Evolutionary conservation across 2,797 vertebrate genomes (phyloP), one percentile per base, ranked within the genome.

Genomic region (Sebastolobus alascanus): DNA sequence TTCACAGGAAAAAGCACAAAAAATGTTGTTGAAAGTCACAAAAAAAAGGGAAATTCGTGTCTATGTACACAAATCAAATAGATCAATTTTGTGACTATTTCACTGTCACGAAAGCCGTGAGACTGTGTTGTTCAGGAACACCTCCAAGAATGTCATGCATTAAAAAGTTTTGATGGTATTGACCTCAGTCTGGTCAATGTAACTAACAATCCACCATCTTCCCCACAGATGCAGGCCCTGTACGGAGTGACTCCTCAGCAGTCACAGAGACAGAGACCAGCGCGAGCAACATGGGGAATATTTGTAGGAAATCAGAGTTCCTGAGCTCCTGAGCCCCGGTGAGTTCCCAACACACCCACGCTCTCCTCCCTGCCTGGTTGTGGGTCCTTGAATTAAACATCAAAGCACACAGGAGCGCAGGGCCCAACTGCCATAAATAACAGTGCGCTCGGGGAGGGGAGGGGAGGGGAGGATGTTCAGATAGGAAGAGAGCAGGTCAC

Each of bases 311-410:
- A 93, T 92, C 87, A 89, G 86, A 94, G 90, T 92, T 92, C 85
- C 90, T 92, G 91, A 89, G 90, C 90, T 93, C 87, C 81, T 2
- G 83, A 92, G 89, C 82, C 79, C 87, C 65, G 46, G 83, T 88
- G 90, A 92, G 93, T 94, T 93, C 93, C 92, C 93, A 92, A 91
- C 89, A 93, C 95, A 89, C 93, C 93, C 92, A 92, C 92, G 77
- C 93, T 92, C 93, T 92, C 93, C 93, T 93, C 93, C 92, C 90
- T 85, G 89, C 93, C 91, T 92, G 90, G 85, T 89, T 92, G 91
- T 90, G 91, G 92, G 93, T 91, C 92, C 93, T 94, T 95, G 93
- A 95, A 95, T 95, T 94, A 94, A 95, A 95, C 94, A 96, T 95
- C 94, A 94, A 94, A 95, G 94, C 91, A 87, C 93, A 93, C 93